Percentiles rank a stretch among this genome's conserved stretches.
phyloP scores from a whole-genome alignment of 2,113 vertebrate species.

The Halichoeres trimaculatus region DNA sequence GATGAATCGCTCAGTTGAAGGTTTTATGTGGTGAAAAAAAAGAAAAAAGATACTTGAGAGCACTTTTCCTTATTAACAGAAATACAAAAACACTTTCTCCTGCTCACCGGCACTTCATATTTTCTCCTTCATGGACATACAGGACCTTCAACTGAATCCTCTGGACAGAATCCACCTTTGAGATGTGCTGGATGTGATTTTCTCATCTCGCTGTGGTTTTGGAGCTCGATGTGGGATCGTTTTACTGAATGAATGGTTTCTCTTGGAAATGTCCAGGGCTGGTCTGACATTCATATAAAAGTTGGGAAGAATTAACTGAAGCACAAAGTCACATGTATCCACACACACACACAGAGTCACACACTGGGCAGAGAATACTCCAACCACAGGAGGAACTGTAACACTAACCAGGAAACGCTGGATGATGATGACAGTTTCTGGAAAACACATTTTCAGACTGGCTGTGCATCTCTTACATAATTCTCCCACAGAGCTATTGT shows the following conservation, averaged over 20 bases:
- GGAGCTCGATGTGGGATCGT: slow-evolving; percentile 64
- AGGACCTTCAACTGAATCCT: slow-evolving; percentile 13
- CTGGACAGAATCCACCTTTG: neutral
- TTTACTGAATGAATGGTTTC: slow-evolving; percentile 70
- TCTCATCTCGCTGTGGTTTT: slow-evolving; percentile 71
- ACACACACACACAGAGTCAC: neutral
- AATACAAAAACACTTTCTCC: neutral
- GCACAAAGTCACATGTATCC: slow-evolving; percentile 12
- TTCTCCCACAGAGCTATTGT: slow-evolving; percentile 46
- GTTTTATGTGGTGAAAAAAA: too few relatives aligned
- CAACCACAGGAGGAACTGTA: slow-evolving; percentile 50
- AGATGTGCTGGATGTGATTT: slow-evolving; percentile 73
- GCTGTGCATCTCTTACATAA: slow-evolving; percentile 66
- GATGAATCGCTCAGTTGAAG: too few relatives aligned
- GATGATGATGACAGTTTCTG: slow-evolving; percentile 62
- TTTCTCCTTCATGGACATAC: neutral
- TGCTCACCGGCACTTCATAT: neutral
- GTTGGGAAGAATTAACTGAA: slow-evolving; percentile 37
- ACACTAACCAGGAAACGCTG: slow-evolving; percentile 70
- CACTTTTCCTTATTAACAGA: neutral
- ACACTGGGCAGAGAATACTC: slow-evolving; percentile 40
- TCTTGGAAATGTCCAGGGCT: slow-evolving; percentile 63
- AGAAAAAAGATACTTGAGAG: too few relatives aligned
- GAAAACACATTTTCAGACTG: slow-evolving; percentile 72
- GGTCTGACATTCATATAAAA: slow-evolving; percentile 64